These are phyloP conservation scores for Aphelinus atriplicis DNA, from an alignment of 1,140 invertebrate genomes.

Conservation along the genomic window DNA sequence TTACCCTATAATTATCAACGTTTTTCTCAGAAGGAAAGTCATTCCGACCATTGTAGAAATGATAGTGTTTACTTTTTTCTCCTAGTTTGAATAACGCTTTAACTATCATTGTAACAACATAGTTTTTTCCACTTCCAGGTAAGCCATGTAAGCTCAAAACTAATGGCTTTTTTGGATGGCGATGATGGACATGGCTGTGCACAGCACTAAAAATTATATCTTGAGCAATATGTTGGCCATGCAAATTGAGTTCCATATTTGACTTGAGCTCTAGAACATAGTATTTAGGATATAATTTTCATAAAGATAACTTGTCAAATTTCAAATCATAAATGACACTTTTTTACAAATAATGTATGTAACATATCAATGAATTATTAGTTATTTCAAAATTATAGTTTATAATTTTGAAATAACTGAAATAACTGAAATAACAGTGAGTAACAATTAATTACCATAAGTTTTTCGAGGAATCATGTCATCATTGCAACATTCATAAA, in stretches of 20 bases:
- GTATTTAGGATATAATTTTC: slow-evolving; percentile 17
- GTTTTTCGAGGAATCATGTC: slow-evolving; percentile 23
- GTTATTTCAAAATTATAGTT: slow-evolving; percentile 29
- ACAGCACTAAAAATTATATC: slow-evolving; percentile 69
- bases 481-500: slow-evolving; percentile 35
- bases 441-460: slow-evolving; percentile 12
- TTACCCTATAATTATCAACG: slow-evolving; percentile 67
- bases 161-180: slow-evolving; percentile 73
- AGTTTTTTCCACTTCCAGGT: slow-evolving; percentile 89
- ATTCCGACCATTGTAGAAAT: slow-evolving; percentile 81
- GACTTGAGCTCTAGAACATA: slow-evolving; percentile 53
- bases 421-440: neutral
- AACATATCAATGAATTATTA: slow-evolving; percentile 3
- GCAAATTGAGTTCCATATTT: slow-evolving; percentile 61
- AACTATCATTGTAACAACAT: slow-evolving; percentile 83
- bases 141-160: slow-evolving; percentile 83
- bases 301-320: slow-evolving; percentile 3
- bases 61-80: slow-evolving; percentile 80
- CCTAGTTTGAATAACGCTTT: slow-evolving; percentile 80
- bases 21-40: slow-evolving; percentile 75
- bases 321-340: neutral
- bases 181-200: slow-evolving; percentile 62
- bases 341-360: neutral
- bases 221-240: slow-evolving; percentile 75
- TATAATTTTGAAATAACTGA: neutral